Base-by-base conservation (phyloP, 2,113 vertebrate species). In the Carollia perspicillata region DNA sequence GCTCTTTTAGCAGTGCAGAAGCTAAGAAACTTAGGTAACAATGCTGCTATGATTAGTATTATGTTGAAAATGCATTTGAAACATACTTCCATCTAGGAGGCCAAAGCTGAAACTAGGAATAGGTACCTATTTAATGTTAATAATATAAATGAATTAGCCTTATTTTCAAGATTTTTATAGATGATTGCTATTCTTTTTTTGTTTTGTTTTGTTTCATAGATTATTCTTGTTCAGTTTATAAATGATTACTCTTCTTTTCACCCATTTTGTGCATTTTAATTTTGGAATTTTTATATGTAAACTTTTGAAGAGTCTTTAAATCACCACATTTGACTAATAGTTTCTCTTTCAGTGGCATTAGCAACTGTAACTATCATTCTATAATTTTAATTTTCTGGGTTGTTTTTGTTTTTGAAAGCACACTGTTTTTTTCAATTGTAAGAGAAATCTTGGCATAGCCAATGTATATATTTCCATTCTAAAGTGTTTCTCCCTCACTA, bases 181-280 rank as follows among this genome's bases (percentile, higher is more conserved):
- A 81, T 84, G 58, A 78, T 89, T 66, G 75, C 75, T 16, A 72
- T 86, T 95, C 71, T 95, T 94, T 84, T 88, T 88, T 49, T 49
- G 10, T 49, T 49, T 47, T 51, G 49, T 51, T 51, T 51, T 51
- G 12, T 51, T 51, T 51, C 14, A 51, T 51, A 51, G 16, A 16
- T 16, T 51, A 51, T 51, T 51, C 6, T 9, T 47, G 49, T 51
- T 51, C 14, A 51, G 16, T 91, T 95, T 94, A 84, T 74, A 93
- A 93, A 81, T 84, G 53, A 78, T 89, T 68, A 80, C 77, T 13
- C 63, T 86, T 94, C 71, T 95, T 92, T 88, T 88, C 90, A 93
- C n/a, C 58, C 17, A 37, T 80, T 81, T 58, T 89, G 93, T 97
- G 96, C 96, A 95, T 97, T 98, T 98, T 97, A 11, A 78, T 95